Evolutionary conservation across 2,797 vertebrate species (phyloP).

Genomic region (Odontamblyopus rebecca): DNA sequence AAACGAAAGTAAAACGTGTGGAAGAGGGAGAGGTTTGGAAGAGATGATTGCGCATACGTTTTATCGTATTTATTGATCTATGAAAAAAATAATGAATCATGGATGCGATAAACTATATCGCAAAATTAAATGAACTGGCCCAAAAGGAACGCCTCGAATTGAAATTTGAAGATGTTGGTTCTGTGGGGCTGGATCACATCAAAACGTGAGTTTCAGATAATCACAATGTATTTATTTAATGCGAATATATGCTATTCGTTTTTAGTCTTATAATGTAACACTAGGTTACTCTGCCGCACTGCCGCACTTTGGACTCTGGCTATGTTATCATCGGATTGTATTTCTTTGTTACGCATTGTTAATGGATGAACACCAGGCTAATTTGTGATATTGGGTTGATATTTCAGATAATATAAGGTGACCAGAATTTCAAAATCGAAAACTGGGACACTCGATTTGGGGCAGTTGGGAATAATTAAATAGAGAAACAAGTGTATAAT

Average conservation of each 20-base stretch:
- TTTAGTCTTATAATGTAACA: neutral
- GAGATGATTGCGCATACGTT: neutral
- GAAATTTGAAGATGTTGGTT: slow-evolving; percentile 46
- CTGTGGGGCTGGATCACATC: slow-evolving; percentile 61
- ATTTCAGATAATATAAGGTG: neutral
- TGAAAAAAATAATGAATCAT: slow-evolving; percentile 23
- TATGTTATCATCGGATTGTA: neutral
- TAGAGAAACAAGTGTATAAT: no score
- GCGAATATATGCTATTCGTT: no score
- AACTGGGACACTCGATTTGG: no score
- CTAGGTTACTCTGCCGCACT: neutral
- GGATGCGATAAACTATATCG: slow-evolving; percentile 52
- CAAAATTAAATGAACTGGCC: slow-evolving; percentile 50
- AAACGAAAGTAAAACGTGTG: neutral
- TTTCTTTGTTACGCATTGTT: neutral
- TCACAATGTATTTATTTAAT: no score
- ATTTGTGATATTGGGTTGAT: neutral
- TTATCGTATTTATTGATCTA: neutral
- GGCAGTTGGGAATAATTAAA: no score
- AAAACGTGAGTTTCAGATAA: slow-evolving; percentile 63
- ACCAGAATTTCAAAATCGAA: no score
- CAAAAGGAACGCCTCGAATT: slow-evolving; percentile 19
- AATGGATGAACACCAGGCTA: neutral
- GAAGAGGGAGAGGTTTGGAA: neutral
- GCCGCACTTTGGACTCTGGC: neutral